Percentiles rank a stretch among this genome's conserved stretches.
phyloP scores from a whole-genome alignment of 1,140 invertebrate species.

The Diorhabda sublineata region DNA sequence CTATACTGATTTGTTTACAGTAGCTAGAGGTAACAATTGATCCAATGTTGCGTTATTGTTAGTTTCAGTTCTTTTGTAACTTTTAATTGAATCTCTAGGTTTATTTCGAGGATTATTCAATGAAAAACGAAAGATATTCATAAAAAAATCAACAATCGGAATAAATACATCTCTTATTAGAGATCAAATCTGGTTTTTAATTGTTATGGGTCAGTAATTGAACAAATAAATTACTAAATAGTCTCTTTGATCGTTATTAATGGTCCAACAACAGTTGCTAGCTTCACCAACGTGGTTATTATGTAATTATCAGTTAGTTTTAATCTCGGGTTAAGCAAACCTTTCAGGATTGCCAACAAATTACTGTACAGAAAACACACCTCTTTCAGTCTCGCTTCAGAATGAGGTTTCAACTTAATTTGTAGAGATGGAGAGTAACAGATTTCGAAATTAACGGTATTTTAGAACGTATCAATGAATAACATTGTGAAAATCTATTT shows the following conservation, averaged over 20 bases:
- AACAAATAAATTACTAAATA: slow-evolving; percentile 50
- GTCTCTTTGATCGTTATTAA: slow-evolving; percentile 45
- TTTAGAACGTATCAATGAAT: too few relatives aligned
- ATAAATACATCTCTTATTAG: neutral
- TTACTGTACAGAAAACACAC: slow-evolving; percentile 37
- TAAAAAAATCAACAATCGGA: too few relatives aligned
- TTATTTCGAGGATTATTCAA: too few relatives aligned
- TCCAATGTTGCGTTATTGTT: too few relatives aligned
- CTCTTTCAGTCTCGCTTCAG: slow-evolving; percentile 15
- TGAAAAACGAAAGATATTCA: too few relatives aligned
- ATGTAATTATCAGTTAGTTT: slow-evolving; percentile 51
- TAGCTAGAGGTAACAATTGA: too few relatives aligned
- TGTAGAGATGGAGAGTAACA: neutral
- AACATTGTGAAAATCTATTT: too few relatives aligned
- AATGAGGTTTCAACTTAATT: neutral
- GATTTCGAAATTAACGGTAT: too few relatives aligned
- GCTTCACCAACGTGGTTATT: slow-evolving; percentile 46
- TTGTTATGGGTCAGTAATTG: slow-evolving; percentile 48
- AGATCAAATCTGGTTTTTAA: slow-evolving; percentile 14
- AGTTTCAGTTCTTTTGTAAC: too few relatives aligned
- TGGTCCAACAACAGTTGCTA: slow-evolving; percentile 45
- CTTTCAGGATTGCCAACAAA: slow-evolving; percentile 45
- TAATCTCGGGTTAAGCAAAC: slow-evolving; percentile 48
- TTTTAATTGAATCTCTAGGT: too few relatives aligned
- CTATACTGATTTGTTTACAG: too few relatives aligned